A percentile compares a stretch with the other conserved stretches of the same genome.
phyloP scores from a whole-genome alignment of 2,113 vertebrate genomes.

The Elachura formosa region DNA sequence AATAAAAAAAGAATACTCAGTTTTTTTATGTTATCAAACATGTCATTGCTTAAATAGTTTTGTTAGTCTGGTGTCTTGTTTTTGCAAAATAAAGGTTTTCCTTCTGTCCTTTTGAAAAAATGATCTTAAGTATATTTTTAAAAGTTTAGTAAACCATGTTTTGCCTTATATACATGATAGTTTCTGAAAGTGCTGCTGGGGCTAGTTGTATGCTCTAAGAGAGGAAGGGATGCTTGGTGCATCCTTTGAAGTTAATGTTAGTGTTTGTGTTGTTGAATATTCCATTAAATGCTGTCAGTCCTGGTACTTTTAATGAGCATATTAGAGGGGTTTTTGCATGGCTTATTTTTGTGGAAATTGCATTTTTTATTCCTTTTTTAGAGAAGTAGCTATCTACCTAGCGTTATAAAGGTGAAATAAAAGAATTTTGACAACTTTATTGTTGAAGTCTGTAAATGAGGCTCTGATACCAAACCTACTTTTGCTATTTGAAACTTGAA shows the following conservation, averaged over 20 bases:
- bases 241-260: not conserved
- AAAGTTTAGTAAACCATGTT: not conserved
- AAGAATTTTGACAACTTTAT: not conserved
- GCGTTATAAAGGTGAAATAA: not conserved
- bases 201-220: not conserved
- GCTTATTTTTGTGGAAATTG: not conserved
- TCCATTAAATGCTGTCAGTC: not conserved
- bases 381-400: not conserved
- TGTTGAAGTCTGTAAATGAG: not conserved
- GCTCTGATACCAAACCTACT: not conserved
- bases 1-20: not conserved
- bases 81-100: not conserved
- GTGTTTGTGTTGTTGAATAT: not conserved
- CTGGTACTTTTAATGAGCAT: not conserved
- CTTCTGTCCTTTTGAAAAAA: not conserved
- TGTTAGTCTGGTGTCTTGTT: not conserved
- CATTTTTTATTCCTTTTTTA: not conserved
- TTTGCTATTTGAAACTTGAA: not conserved
- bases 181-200: too few species aligned
- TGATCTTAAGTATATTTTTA: not conserved
- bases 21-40: not conserved
- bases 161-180: not conserved
- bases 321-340: accelerated
- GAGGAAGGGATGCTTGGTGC: not conserved
- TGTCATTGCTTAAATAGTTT: not conserved